Percentiles rank a stretch among this genome's conserved stretches.
Conservation (phyloP, 2,888 invertebrate genomes). For the Zhengitettix transpicula region DNA sequence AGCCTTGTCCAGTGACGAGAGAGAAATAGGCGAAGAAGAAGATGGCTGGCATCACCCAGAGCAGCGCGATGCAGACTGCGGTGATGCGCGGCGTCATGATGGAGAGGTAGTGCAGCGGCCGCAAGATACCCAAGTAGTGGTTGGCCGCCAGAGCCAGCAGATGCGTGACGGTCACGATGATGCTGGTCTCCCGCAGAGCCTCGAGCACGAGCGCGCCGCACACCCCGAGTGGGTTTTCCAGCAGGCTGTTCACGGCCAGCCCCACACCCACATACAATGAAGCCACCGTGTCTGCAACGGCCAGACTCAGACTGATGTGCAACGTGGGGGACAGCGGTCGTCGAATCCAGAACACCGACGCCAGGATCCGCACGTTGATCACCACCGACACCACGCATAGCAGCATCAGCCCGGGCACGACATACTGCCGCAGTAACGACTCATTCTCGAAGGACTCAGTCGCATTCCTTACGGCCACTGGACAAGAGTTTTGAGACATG, state of each 20-base stretch:
- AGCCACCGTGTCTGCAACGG: conserved; percentile 38
- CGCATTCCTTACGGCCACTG: neutral
- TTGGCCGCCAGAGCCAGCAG: conserved; percentile 43
- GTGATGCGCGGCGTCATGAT: conserved; percentile 37
- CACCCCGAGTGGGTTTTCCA: neutral
- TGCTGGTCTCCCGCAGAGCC: conserved; percentile 34
- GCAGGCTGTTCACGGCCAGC: conserved; percentile 31
- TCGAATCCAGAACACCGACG: conserved; percentile 36
- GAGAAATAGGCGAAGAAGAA: conserved; percentile 34
- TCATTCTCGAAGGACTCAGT: neutral
- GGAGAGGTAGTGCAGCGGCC: conserved; percentile 42
- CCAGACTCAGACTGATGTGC: conserved; percentile 39
- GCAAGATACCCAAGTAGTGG: conserved; percentile 45
- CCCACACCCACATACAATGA: conserved; percentile 34
- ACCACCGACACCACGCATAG: conserved; percentile 34
- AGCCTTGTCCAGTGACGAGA: conserved; percentile 29
- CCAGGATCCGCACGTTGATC: conserved; percentile 35
- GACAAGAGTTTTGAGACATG: no score
- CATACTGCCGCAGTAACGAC: conserved; percentile 15
- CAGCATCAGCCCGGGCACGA: conserved; percentile 24
- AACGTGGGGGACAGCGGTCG: conserved; percentile 37
- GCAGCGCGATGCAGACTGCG: conserved; percentile 28
- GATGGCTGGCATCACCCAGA: conserved; percentile 38
- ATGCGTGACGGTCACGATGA: conserved; percentile 44
- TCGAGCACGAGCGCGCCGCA: conserved; percentile 15